Evolutionary conservation across 2,113 vertebrate species (phyloP), one percentile per base, ranked within the genome.

Genomic region (Petrocephalus zakoni): DNA sequence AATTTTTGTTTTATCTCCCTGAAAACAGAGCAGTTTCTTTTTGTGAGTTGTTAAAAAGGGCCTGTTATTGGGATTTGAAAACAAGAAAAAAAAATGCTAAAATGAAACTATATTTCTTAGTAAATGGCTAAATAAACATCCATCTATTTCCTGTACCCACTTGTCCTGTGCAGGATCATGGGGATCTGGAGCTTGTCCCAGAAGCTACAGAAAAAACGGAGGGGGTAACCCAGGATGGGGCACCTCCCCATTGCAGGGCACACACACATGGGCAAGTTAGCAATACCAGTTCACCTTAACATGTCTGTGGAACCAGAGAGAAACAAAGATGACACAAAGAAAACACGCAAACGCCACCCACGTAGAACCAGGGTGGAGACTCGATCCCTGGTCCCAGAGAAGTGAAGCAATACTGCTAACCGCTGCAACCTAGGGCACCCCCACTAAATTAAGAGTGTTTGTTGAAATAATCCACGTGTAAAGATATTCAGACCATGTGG

Each of bases 11-110:
- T 78, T 78, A 78, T 78, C 72, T 78, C 29, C 72, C 10, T 15
- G 34, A 78, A 78, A 78, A 78, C 72, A 78, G 72, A 78, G 72
- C 72, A 78, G 72, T 42, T 78, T 78, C 34, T 42, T 78, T 34
- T 42, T 78, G 34, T 78, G 72, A 78, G 34, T 29, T 11, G 42
- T 78, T 78, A 78, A 13, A 78, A 78, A 42, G 72, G 34, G 72
- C 17, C 34, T 78, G 72, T 42, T 78, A 68, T 42, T 78, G 72
- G 72, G 72, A 78, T 78, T 78, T 78, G 29, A 78, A 78, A 78
- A 42, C 34, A 19, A 37, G 2, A 78, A 78, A 78, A 53, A 53
- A 58, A 42, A 78, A 78, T 78, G 29, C 37, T 68, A 19, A 78
- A 78, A 78, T 42, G 22, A 75, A 72, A 72, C 25, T 42, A 78